Conservation (phyloP, 1,140 invertebrate genomes). For the Gryllus bimaculatus region DNA sequence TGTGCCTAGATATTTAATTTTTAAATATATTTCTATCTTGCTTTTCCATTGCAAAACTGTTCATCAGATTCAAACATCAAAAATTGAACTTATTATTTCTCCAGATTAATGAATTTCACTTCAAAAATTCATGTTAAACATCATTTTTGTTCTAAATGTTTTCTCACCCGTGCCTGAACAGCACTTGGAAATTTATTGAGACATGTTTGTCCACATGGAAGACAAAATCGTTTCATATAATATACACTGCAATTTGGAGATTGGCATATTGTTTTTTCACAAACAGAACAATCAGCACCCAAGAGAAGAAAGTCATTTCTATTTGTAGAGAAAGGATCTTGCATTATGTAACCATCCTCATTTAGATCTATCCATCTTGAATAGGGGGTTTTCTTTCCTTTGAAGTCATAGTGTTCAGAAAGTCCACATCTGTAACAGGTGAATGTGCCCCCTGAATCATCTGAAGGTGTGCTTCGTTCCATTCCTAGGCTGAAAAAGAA, state of each 20-base stretch:
- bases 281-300: conserved; percentile 61
- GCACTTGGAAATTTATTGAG: conserved; percentile 53
- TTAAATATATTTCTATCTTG: no score
- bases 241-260: conserved; percentile 67
- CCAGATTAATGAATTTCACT: neutral
- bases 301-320: conserved; percentile 59
- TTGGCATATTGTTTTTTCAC: conserved; percentile 58
- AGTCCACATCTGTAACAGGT: conserved; percentile 53
- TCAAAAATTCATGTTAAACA: neutral
- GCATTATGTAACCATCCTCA: conserved; percentile 68
- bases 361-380: conserved; percentile 46
- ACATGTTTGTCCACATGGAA: conserved; percentile 50
- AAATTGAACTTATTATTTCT: no score
- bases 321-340: conserved; percentile 67
- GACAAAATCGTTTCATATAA: conserved; percentile 62
- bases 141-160: conserved; percentile 12
- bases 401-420: conserved; percentile 60
- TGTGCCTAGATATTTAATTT: no score
- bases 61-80: no score
- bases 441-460: conserved; percentile 38
- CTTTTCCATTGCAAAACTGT: no score
- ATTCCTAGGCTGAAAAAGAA: neutral
- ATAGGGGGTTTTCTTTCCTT: conserved; percentile 59
- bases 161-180: conserved; percentile 41
- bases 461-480: neutral